Base-by-base conservation (phyloP, 1,140 invertebrate species). In the Pachypeltis micranthus region DNA sequence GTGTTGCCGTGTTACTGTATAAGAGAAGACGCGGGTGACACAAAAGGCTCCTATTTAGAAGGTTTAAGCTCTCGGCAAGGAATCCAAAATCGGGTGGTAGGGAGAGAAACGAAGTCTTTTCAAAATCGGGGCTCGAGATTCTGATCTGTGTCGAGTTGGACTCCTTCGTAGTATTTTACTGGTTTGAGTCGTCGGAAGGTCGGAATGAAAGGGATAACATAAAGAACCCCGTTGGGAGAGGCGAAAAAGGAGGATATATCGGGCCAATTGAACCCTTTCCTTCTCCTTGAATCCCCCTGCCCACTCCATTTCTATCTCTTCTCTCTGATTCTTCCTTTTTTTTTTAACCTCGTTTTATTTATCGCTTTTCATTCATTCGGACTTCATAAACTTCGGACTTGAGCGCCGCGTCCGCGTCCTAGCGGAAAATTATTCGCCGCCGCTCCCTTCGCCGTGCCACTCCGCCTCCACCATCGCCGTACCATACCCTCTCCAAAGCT, bases 141-240 rank as follows among this genome's bases (percentile, higher is more conserved):
- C 47, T 51, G 47, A 51, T 51, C 47, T 51, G 47, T n/a, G n/a
- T 51, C 12, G 47, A 51, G 47, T 51, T 51, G 47, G 47, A 51
- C 7, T 39, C 34, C 47, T 51, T 51, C 12, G 23, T 21, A 51
- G 47, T 51, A 51, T 21, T 51, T 51, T 51, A 51, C n/a, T n/a
- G n/a, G n/a, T n/a, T n/a, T n/a, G n/a, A n/a, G n/a, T 51, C 12
- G 47, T 51, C 12, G 23, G 23, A 51, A 10, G 47, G 47, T 21
- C 47, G 12, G 47, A 51, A 51, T 51, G 23, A 51, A 51, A 51
- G 47, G 47, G 19, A n/a, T n/a, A n/a, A n/a, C 31, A 21, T 51
- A 51, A 10, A 51, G 47, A 51, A 51, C 4, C 4, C 47, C 4
- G 47, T 7, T 10, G 47, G 21, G 10, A 21, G 47, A 21, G 47